phyloP scores from a whole-genome alignment of 2,888 invertebrate genomes.

The Catocala nupta region DNA sequence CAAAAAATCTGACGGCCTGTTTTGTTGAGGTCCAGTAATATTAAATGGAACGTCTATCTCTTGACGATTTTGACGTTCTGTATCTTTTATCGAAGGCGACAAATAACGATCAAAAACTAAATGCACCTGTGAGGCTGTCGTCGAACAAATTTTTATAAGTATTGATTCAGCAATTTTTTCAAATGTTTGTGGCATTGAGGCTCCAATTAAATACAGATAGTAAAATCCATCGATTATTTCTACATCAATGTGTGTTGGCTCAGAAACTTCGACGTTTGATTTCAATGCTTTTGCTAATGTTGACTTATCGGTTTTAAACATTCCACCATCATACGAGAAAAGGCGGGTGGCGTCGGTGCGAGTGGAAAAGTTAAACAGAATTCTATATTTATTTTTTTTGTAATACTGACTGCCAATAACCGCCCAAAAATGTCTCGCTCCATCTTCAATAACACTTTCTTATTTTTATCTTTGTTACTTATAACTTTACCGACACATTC shows the following conservation, averaged over 20 bases:
- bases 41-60: too few species aligned
- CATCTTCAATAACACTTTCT: too few species aligned
- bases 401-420: too few species aligned
- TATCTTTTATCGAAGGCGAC: too few species aligned
- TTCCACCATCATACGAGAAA: constrained; percentile 28
- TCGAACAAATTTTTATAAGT: too few species aligned
- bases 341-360: constrained; percentile 30
- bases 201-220: constrained; percentile 46
- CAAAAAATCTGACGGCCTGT: constrained; percentile 48
- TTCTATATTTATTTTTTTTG: too few species aligned
- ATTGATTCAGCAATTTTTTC: constrained; percentile 46
- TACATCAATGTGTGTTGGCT: constrained; percentile 34
- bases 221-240: constrained; percentile 56
- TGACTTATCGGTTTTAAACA: constrained; percentile 39
- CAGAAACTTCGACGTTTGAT: constrained; percentile 5
- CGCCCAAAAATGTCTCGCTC: too few species aligned
- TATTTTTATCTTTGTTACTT: too few species aligned
- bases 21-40: too few species aligned
- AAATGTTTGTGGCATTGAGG: constrained; percentile 51
- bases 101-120: constrained; percentile 55
- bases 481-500: too few species aligned
- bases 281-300: constrained; percentile 23
- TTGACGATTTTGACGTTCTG: too few species aligned
- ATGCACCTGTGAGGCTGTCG: constrained; percentile 41
- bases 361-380: constrained; percentile 17